Conservation (phyloP, 2,888 invertebrate species). For the Stictocephala bisonia region DNA sequence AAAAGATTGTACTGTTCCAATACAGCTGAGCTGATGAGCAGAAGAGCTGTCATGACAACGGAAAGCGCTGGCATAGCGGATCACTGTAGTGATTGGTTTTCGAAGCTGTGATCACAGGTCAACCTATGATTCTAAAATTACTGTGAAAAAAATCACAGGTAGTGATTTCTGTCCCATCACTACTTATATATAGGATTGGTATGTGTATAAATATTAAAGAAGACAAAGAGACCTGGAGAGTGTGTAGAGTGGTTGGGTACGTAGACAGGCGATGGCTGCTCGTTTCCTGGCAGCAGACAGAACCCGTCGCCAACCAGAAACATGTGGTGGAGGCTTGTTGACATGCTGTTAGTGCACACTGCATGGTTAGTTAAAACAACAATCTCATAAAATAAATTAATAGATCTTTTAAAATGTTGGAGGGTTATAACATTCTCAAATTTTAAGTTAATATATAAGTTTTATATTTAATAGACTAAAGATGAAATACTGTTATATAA, state of each 20-base stretch:
- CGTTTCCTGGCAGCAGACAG: slow-evolving; percentile 90
- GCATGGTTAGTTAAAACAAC: slow-evolving; percentile 31
- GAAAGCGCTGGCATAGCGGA: too few relatives aligned
- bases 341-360: slow-evolving; percentile 73
- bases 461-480: background rate
- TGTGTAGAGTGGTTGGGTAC: slow-evolving; percentile 93
- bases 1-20: too few relatives aligned
- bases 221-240: slow-evolving; percentile 81
- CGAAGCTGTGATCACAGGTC: too few relatives aligned
- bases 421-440: background rate
- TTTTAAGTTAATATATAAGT: slow-evolving; percentile 1
- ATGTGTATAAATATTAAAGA: slow-evolving; percentile 50
- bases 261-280: slow-evolving; percentile 95
- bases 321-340: slow-evolving; percentile 77
- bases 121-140: too few relatives aligned
- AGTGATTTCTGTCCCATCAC: too few relatives aligned
- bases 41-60: too few relatives aligned
- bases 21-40: too few relatives aligned
- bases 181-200: too few relatives aligned
- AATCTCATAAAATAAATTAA: slow-evolving; percentile 3
- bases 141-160: too few relatives aligned
- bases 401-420: background rate
- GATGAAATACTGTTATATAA: too few relatives aligned
- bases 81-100: too few relatives aligned
- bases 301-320: slow-evolving; percentile 74